These are phyloP conservation scores for Gadus chalcogrammus DNA, from an alignment of 2,113 vertebrate species.

Conservation along the genomic window DNA sequence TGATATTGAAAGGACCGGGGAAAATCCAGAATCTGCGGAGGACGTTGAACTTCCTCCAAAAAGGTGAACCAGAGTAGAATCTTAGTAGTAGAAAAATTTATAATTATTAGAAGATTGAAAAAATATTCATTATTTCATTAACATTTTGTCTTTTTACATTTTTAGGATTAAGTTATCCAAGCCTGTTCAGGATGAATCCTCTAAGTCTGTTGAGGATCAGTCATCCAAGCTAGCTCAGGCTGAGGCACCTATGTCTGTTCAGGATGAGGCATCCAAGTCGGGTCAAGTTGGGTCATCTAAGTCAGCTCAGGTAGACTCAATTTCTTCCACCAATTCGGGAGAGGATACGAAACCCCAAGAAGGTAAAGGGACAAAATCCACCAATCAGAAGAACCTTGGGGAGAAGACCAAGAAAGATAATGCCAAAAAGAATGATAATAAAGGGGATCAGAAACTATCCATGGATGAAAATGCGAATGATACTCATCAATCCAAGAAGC, in stretches of 20 bases:
- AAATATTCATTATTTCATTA: too few relatives aligned
- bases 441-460: conserved; percentile 48
- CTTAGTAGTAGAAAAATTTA: too few relatives aligned
- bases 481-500: conserved; percentile 15
- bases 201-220: too few relatives aligned
- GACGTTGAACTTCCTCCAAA: background rate
- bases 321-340: background rate
- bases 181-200: too few relatives aligned
- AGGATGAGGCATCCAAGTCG: background rate
- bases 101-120: too few relatives aligned
- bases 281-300: background rate
- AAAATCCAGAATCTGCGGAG: background rate
- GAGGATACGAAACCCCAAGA: background rate
- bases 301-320: background rate
- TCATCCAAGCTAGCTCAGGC: too few relatives aligned
- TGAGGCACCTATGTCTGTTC: too few relatives aligned
- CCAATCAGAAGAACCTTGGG: background rate
- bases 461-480: conserved; percentile 22
- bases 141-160: conserved; percentile 3
- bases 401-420: conserved; percentile 28
- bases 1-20: background rate
- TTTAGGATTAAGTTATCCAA: conserved; percentile 26
- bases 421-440: conserved; percentile 11
- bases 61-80: conserved; percentile 36
- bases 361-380: background rate